Base-by-base conservation (phyloP, 2,113 vertebrate species). In the Columba janthina region DNA sequence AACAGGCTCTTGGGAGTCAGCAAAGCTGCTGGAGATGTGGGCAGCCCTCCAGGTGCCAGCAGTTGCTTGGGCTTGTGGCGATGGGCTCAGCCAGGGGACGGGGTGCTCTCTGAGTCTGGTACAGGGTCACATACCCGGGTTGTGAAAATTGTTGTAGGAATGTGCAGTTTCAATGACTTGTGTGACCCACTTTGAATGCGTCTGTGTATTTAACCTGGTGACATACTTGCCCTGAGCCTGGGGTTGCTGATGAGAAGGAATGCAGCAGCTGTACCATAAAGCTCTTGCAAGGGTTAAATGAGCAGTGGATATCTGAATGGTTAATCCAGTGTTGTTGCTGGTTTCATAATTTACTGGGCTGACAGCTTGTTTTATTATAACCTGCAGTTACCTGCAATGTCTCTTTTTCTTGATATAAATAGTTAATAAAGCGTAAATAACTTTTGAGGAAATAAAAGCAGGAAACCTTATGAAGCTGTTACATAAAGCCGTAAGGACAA, bases 1-100 rank as follows among this genome's bases (percentile, higher is more conserved):
- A 24, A 3, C 26, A 38, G 65, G 48, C 86, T 90, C 69, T n/a
- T 71, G 86, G 72, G 72, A 94, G 89, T 96, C 91, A 95, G 93
- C 92, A 93, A 21, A 40, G 93, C 82, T 93, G 85, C 56, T 85
- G 78, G 75, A 76, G 67, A 56, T 0, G 29, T 9, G 83, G 91
- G 90, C 90, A 84, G 7, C 38, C 26, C 46, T 93, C 90, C 85
- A 95, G 90, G 72, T 74, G 72, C 81, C 1, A 18, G 76, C 53
- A 42, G 32, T 38, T 46, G 85, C 78, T 82, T 29, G 10, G 29
- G 46, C 75, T 73, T 40, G 42, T 25, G 65, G 64, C 94, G 61
- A 32, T 12, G 48, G 78, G 24, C 72, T 57, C 58, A 92, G 75
- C 42, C 57, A 51, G 62, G 72, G 88, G 73, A 48, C 69, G 83